Percentiles rank a stretch among this genome's conserved stretches.
Evolutionary conservation across 1,140 invertebrate species (phyloP).

Genomic region (Neelides sp.): DNA sequence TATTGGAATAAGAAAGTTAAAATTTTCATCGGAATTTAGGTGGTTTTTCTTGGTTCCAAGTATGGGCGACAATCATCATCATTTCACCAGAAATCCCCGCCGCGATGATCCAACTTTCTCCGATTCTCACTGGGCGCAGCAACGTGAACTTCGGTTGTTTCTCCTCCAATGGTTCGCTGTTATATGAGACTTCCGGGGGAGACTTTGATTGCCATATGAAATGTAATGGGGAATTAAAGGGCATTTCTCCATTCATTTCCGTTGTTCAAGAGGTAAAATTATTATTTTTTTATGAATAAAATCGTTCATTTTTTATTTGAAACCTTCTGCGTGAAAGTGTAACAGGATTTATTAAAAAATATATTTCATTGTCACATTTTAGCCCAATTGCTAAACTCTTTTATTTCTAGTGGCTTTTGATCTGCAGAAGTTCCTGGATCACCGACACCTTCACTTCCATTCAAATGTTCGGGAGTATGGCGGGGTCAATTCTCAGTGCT

Average conservation of each 20-base stretch:
- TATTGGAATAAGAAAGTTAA: too few species aligned
- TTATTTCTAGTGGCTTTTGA: constrained; percentile 13
- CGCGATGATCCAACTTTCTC: constrained; percentile 23
- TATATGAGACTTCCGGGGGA: background rate
- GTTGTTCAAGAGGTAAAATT: constrained; percentile 17
- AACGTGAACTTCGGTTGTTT: constrained; percentile 8
- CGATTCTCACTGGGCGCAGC: constrained; percentile 17
- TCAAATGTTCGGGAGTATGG: constrained; percentile 22
- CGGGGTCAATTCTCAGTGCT: constrained; percentile 11
- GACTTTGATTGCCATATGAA: background rate
- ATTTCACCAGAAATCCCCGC: constrained; percentile 18
- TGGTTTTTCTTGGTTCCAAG: constrained; percentile 18
- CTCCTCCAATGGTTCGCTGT: too few species aligned
- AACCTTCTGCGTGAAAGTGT: too few species aligned
- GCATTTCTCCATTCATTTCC: background rate
- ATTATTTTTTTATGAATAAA: too few species aligned
- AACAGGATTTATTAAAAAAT: too few species aligned
- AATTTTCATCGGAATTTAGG: too few species aligned
- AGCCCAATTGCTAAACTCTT: too few species aligned
- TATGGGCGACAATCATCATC: constrained; percentile 7
- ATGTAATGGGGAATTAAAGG: background rate
- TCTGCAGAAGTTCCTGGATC: constrained; percentile 16
- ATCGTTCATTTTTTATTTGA: too few species aligned
- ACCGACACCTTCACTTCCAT: constrained; percentile 19
- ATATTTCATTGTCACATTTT: too few species aligned